phyloP scores from a whole-genome alignment of 2,888 invertebrate species.

The Bhutanitis thaidina region DNA sequence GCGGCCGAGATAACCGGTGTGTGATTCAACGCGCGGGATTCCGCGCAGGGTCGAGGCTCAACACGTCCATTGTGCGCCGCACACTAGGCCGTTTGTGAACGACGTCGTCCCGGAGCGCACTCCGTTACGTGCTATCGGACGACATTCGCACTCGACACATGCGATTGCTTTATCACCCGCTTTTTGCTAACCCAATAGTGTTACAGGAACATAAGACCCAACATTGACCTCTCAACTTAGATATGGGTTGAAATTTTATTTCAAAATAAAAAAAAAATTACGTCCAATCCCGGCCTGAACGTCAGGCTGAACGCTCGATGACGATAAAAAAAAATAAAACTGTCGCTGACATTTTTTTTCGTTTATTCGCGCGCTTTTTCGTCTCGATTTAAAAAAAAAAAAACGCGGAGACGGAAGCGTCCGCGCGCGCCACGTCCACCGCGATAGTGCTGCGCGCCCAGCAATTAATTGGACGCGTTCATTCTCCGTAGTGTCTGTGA shows the following conservation, averaged over 20 bases:
- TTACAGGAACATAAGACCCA: conserved; percentile 41
- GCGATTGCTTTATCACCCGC: conserved; percentile 62
- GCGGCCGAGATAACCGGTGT: conserved; percentile 70
- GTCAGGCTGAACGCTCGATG: neutral
- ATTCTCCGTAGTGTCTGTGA: conserved; percentile 64
- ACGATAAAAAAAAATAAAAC: conserved; percentile 24
- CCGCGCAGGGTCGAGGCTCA: conserved; percentile 63
- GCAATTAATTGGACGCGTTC: conserved; percentile 71
- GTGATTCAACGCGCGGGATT: conserved; percentile 69
- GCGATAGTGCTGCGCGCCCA: conserved; percentile 53
- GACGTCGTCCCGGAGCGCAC: conserved; percentile 21
- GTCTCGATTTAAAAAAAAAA: conserved; percentile 38
- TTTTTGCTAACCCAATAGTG: conserved; percentile 55
- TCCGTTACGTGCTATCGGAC: conserved; percentile 32
- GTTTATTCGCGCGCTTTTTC: conserved; percentile 55
- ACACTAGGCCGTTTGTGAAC: conserved; percentile 29
- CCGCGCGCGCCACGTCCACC: conserved; percentile 64
- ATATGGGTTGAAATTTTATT: conserved; percentile 25
- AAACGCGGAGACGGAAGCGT: conserved; percentile 57
- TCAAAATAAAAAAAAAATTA: neutral
- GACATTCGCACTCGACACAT: conserved; percentile 35
- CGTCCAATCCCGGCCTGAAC: neutral
- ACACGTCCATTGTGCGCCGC: conserved; percentile 26
- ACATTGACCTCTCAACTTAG: conserved; percentile 57
- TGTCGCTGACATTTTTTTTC: conserved; percentile 29